A percentile compares a stretch with the other conserved stretches of the same genome.
Conservation (phyloP, 2,113 vertebrate genomes). For the Xiphophorus couchianus region DNA sequence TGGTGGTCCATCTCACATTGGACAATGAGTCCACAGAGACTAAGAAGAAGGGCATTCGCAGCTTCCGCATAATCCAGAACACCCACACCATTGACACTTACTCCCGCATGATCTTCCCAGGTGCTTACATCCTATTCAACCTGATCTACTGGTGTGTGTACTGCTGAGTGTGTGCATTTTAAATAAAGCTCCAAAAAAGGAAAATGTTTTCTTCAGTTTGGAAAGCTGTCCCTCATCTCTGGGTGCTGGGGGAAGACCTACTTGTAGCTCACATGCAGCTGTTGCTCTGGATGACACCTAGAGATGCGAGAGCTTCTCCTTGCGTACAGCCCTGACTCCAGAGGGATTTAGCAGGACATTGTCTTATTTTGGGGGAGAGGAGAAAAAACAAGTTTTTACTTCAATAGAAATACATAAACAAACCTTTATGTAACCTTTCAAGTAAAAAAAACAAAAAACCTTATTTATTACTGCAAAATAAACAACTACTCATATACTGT, state of each 20-base stretch:
- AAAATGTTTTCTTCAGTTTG: not conserved
- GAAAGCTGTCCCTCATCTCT: not conserved
- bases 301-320: slow-evolving; percentile 1
- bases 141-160: slow-evolving; percentile 97
- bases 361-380: no score
- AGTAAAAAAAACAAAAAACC: no score
- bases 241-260: not conserved
- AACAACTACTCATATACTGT: no score
- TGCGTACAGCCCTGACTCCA: not conserved
- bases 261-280: not conserved
- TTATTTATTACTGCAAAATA: no score
- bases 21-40: slow-evolving; percentile 81
- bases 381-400: no score
- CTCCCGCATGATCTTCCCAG: slow-evolving; percentile 94
- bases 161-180: slow-evolving; percentile 77
- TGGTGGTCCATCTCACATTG: slow-evolving; percentile 87
- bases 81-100: slow-evolving; percentile 94
- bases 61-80: slow-evolving; percentile 89
- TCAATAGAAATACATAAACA: no score
- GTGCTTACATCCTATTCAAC: slow-evolving; percentile 94
- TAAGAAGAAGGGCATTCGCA: slow-evolving; percentile 85
- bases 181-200: not conserved
- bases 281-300: slow-evolving; percentile 1
- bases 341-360: no score
- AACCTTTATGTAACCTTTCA: no score